Evolutionary conservation across 2,888 invertebrate genomes (phyloP), one percentile per base, ranked within the genome.

Genomic region (Caenorhabditis sp.): DNA sequence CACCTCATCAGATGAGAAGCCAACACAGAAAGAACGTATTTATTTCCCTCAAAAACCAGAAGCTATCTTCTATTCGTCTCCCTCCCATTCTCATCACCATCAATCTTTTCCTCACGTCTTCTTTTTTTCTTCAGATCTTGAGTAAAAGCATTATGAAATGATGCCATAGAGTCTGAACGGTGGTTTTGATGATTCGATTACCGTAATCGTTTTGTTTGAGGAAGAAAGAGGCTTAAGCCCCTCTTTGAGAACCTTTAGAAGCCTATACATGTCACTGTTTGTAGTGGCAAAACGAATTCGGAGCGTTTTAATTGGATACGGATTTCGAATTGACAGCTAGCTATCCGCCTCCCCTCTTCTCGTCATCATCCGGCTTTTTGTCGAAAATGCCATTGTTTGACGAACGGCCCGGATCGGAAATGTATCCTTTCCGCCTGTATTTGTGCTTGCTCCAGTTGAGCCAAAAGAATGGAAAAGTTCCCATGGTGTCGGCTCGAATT

Each of bases 321-420:
- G 79, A 79, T 79, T 79, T 79, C 79, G 70, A 63, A 75, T 79
- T 79, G 79, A 79, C 79, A 79, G 77, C 64, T 58, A 49, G n/a
- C n/a, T n/a, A n/a, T n/a, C n/a, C n/a, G n/a, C n/a, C n/a, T 16
- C 26, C 41, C 28, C 38, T 12, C 6, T 41, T 56, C 44, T 14
- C 58, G 16, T 8, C 31, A 22, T 38, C 31, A 72, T 70, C 79
- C 70, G 70, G 79, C 79, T 70, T 77, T 63, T 51, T 14, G n/a
- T n/a, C 19, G 16, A 51, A 16, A 56, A 28, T 77, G 79, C 79
- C 79, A 79, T 79, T 79, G 79, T 79, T 79, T 79, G 70, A 56
- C 41, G 79, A 79, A 69, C 63, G n/a, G 63, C 44, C 49, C 24
- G n/a, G 49, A 31, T 35, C 16, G 31, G 35, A 59, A 49, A 24